phyloP scores from a whole-genome alignment of 37 sponge, comb jelly and placozoan genomes.

The Cladorhizidae sp. region DNA sequence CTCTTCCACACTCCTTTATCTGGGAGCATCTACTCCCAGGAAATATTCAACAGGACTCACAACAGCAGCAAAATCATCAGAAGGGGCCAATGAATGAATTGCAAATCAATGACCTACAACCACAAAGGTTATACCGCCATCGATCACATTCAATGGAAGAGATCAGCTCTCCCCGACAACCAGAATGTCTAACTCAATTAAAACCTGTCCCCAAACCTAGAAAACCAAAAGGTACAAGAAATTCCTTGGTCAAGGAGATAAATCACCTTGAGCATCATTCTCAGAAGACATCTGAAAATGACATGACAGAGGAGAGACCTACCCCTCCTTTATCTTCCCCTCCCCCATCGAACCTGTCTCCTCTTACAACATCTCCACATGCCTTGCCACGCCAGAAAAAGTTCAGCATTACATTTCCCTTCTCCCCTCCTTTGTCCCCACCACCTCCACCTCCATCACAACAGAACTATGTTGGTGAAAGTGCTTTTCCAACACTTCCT shows the following conservation, averaged over 20 bases:
- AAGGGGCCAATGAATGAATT: not conserved
- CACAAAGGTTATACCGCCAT: not conserved
- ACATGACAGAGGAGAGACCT: not conserved
- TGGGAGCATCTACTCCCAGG: no score
- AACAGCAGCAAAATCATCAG: not conserved
- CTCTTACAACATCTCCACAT: not conserved
- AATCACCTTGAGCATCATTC: no score
- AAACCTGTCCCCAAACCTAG: slow-evolving; percentile 25
- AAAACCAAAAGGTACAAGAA: not conserved
- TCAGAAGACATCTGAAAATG: no score
- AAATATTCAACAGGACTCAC: no score
- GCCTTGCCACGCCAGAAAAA: not conserved
- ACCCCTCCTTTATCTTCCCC: not conserved
- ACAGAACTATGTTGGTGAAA: not conserved
- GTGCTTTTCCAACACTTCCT: not conserved
- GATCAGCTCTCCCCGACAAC: not conserved
- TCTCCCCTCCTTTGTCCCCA: not conserved
- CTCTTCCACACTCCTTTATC: no score
- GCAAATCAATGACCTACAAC: no score
- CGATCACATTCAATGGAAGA: not conserved
- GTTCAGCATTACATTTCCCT: not conserved
- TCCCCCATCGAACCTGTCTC: not conserved
- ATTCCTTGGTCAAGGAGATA: no score
- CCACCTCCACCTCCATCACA: slow-evolving; percentile 12
- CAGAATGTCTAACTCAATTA: not conserved